Evolutionary conservation across 2,113 vertebrate species (phyloP).

Genomic region (Burhinus oedicnemus): DNA sequence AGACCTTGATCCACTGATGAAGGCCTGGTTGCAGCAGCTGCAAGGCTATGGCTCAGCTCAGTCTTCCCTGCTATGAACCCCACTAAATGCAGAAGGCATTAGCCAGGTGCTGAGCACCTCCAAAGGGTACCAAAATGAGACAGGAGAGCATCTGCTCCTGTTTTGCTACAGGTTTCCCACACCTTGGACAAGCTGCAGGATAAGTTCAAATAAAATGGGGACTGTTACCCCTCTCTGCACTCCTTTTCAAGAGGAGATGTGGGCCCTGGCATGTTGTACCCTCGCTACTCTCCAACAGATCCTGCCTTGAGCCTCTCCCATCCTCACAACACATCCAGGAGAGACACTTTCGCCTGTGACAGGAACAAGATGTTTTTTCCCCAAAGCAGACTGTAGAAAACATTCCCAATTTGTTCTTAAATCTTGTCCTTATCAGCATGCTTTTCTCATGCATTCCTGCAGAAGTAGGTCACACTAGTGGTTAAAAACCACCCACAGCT

Average conservation of each 20-base stretch:
- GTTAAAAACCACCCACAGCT: accelerated
- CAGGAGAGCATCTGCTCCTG: background rate
- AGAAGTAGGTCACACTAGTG: background rate
- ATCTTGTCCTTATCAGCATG: background rate
- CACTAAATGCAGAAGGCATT: background rate
- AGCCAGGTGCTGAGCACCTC: background rate
- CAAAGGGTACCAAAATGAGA: background rate
- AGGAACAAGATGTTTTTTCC: background rate
- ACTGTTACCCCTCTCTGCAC: background rate
- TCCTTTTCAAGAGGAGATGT: background rate
- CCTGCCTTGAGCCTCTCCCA: background rate
- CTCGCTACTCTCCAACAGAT: background rate
- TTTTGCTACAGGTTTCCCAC: background rate
- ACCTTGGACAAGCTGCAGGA: background rate
- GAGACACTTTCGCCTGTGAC: background rate
- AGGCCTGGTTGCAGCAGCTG: background rate
- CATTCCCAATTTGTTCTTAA: background rate
- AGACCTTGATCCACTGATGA: background rate
- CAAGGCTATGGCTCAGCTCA: background rate
- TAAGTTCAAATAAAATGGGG: background rate
- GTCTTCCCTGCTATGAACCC: background rate
- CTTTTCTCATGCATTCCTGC: background rate
- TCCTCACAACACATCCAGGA: background rate
- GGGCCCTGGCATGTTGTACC: accelerated
- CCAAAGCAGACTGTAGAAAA: background rate